Percentiles rank a stretch among this genome's conserved stretches.
Conservation (phyloP, 2,797 vertebrate species). For the Limnodromus scolopaceus region DNA sequence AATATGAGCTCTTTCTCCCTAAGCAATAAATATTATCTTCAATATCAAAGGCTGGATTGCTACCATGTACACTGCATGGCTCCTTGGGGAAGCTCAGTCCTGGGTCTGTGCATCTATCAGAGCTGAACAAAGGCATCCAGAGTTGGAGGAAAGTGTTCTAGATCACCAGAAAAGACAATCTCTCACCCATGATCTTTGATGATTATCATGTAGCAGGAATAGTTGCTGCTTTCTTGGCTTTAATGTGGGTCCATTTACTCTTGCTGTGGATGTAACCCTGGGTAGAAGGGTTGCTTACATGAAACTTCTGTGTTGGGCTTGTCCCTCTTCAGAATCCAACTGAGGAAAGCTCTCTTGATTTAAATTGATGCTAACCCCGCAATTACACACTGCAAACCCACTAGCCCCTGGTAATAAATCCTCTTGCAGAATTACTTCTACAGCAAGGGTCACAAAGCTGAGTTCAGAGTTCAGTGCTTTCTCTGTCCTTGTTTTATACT, state of each 20-base stretch:
- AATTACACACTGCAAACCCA: neutral
- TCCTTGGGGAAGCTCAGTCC: neutral
- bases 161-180: neutral
- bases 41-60: constrained; percentile 11
- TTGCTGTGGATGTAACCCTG: neutral
- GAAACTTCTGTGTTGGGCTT: neutral
- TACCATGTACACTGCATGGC: neutral
- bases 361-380: neutral
- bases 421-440: neutral
- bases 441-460: neutral
- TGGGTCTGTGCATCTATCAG: neutral
- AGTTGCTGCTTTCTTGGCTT: neutral
- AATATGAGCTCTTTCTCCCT: neutral
- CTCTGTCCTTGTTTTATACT: neutral
- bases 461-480: neutral
- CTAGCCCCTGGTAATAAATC: neutral
- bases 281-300: neutral
- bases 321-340: neutral
- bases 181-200: neutral
- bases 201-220: neutral
- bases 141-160: neutral
- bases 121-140: neutral
- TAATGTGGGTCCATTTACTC: neutral
- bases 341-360: neutral
- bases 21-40: constrained; percentile 13